These are phyloP conservation scores for Rhagophthalmus giganteus DNA, from an alignment of 2,888 invertebrate genomes.

Conservation along the genomic window DNA sequence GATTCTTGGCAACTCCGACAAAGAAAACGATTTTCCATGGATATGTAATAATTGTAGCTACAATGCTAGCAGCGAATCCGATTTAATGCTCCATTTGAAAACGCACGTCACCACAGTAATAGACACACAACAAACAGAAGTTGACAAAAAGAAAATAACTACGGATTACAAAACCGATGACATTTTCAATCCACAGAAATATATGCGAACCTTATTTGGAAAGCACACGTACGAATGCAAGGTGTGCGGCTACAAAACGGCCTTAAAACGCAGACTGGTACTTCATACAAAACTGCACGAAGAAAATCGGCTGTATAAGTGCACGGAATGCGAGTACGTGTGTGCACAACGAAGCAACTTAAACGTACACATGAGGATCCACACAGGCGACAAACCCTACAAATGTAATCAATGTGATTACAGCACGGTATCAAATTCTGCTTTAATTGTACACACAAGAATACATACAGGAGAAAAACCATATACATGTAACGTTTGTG, in stretches of 20 bases:
- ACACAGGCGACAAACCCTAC: slow-evolving; percentile 21
- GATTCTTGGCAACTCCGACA: background rate
- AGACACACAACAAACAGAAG: background rate
- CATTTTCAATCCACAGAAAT: slow-evolving; percentile 2
- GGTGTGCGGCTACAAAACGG: slow-evolving; percentile 18
- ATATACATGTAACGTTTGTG: slow-evolving; percentile 19
- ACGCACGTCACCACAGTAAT: background rate
- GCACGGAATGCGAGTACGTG: slow-evolving; percentile 19
- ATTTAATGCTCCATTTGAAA: slow-evolving; percentile 2
- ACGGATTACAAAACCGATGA: background rate
- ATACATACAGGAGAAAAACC: slow-evolving; percentile 24
- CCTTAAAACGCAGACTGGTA: slow-evolving; percentile 13
- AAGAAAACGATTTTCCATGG: background rate
- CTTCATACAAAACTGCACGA: slow-evolving; percentile 21
- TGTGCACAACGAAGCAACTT: slow-evolving; percentile 20
- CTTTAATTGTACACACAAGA: slow-evolving; percentile 15
- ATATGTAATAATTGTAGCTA: slow-evolving; percentile 2
- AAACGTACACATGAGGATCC: slow-evolving; percentile 19
- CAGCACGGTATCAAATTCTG: slow-evolving; percentile 17
- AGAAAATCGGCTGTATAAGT: slow-evolving; percentile 18
- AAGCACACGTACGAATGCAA: slow-evolving; percentile 12
- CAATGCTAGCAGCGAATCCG: background rate
- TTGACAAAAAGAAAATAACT: background rate
- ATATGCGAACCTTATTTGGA: slow-evolving; percentile 11
- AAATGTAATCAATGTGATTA: slow-evolving; percentile 21